phyloP scores from a whole-genome alignment of 1,140 invertebrate species.

The Drosophila littoralis region DNA sequence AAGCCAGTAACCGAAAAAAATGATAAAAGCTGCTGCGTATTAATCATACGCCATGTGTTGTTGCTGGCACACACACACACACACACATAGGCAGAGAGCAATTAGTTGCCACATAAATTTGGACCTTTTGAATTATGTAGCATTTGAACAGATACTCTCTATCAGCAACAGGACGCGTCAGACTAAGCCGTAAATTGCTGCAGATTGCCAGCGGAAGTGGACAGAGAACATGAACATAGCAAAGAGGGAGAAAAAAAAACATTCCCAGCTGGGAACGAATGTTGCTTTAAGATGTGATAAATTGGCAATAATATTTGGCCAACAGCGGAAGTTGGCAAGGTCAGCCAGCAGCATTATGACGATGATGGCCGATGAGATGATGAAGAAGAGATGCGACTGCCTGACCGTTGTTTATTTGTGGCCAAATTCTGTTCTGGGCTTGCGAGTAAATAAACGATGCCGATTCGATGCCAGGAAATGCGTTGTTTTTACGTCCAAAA shows the following conservation, averaged over 20 bases:
- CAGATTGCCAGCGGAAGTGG: constrained; percentile 74
- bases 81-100: constrained; percentile 32
- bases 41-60: constrained; percentile 80
- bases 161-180: constrained; percentile 3
- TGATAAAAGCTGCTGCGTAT: constrained; percentile 62
- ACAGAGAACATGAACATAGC: constrained; percentile 25
- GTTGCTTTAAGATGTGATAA: constrained; percentile 62
- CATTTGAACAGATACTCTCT: constrained; percentile 22
- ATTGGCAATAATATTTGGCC: constrained; percentile 75
- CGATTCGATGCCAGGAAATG: constrained; percentile 20
- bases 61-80: constrained; percentile 43
- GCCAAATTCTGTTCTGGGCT: constrained; percentile 18
- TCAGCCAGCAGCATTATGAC: constrained; percentile 43
- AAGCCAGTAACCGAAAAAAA: background rate
- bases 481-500: constrained; percentile 32
- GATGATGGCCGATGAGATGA: constrained; percentile 29
- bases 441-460: constrained; percentile 30
- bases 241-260: constrained; percentile 22
- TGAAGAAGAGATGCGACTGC: constrained; percentile 35
- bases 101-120: constrained; percentile 58
- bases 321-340: constrained; percentile 68
- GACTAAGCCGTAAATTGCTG: constrained; percentile 66
- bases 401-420: constrained; percentile 56
- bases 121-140: constrained; percentile 52
- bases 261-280: constrained; percentile 54